A percentile compares a stretch with the other conserved stretches of the same genome.
Conservation (phyloP, 2,113 vertebrate genomes). For the Silurus meridionalis region DNA sequence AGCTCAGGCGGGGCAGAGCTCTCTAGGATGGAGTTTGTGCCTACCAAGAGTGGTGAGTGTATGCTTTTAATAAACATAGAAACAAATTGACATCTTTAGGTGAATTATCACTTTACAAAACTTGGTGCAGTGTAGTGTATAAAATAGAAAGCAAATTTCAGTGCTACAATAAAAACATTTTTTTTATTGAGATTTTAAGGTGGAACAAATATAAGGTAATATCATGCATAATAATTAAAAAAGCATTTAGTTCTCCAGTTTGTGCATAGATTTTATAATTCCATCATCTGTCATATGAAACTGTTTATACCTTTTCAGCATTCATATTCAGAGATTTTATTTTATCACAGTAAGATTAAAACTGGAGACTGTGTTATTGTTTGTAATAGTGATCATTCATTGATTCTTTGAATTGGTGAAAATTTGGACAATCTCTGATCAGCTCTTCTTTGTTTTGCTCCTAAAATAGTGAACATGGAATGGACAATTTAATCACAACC, state of each 20-base stretch:
- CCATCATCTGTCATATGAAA: background rate
- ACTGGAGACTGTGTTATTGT: background rate
- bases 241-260: background rate
- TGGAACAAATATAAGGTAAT: background rate
- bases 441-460: slow-evolving; percentile 7
- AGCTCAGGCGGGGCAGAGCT: background rate
- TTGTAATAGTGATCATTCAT: background rate
- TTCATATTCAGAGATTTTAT: background rate
- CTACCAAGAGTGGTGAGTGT: background rate
- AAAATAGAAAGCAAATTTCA: background rate
- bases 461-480: slow-evolving; percentile 59
- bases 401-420: background rate
- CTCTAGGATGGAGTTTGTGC: slow-evolving; percentile 5
- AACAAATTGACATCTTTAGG: background rate
- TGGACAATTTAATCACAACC: slow-evolving; percentile 63
- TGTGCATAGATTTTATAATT: background rate
- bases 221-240: background rate
- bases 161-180: background rate
- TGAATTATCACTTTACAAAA: background rate
- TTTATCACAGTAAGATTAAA: background rate
- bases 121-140: background rate
- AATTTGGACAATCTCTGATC: background rate
- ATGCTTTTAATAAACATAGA: background rate
- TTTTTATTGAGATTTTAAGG: background rate
- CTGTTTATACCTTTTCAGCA: background rate